Evolutionary conservation across 2,113 vertebrate species (phyloP).

Genomic region (Dicentrarchus labrax): DNA sequence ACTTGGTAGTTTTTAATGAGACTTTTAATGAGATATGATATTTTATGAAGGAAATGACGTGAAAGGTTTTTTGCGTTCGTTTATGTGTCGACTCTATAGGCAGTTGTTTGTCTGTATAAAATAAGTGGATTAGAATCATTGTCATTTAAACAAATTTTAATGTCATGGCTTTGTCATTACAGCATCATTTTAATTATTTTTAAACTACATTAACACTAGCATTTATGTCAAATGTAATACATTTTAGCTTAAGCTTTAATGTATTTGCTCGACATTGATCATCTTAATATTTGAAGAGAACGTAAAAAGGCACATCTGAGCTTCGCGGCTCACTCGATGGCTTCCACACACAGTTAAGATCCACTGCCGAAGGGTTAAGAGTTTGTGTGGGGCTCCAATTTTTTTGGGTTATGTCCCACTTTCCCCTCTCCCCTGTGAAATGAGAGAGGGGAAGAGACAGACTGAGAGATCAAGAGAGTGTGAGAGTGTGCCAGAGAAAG

Average conservation of each 20-base stretch:
- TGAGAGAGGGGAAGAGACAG: slow-evolving; percentile 50
- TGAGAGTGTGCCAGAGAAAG: slow-evolving; percentile 32
- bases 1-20: neutral
- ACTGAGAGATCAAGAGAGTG: slow-evolving; percentile 51
- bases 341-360: neutral
- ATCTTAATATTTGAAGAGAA: neutral
- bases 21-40: neutral
- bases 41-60: neutral
- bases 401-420: slow-evolving; percentile 68
- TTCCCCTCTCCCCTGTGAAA: slow-evolving; percentile 57
- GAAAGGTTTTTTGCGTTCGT: neutral
- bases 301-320: neutral
- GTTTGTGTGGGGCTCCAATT: slow-evolving; percentile 31
- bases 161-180: neutral
- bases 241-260: neutral
- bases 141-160: neutral
- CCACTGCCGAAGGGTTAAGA: slow-evolving; percentile 27
- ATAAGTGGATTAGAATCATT: neutral
- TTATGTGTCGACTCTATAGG: neutral
- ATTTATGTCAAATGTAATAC: neutral
- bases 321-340: neutral
- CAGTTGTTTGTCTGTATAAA: neutral
- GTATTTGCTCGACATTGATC: neutral
- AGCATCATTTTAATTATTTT: neutral
- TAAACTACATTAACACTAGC: neutral